Evolutionary conservation across 2,797 vertebrate genomes (phyloP).

Genomic region (Brachyalestes nurse): DNA sequence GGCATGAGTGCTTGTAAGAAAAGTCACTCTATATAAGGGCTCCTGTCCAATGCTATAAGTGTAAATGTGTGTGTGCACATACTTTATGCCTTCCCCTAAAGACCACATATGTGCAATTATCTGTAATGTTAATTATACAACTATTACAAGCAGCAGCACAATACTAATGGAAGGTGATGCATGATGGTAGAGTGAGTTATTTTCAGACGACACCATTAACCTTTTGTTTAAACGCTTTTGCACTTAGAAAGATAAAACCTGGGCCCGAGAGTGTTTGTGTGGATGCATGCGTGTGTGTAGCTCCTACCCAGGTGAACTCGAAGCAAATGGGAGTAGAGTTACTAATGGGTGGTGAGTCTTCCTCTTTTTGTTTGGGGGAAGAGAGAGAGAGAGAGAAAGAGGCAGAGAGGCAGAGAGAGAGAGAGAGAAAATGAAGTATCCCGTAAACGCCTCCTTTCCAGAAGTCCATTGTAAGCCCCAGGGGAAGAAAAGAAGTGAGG

Average conservation of each 20-base stretch:
- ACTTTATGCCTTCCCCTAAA: slow-evolving; percentile 12
- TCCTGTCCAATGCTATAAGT: neutral
- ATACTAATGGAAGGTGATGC: slow-evolving; percentile 49
- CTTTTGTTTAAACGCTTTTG: slow-evolving; percentile 62
- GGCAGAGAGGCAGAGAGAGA: neutral
- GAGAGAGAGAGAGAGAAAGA: neutral
- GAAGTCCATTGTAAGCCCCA: slow-evolving; percentile 65
- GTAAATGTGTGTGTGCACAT: neutral
- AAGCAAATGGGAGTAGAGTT: slow-evolving; percentile 58
- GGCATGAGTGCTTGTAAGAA: neutral
- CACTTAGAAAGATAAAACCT: slow-evolving; percentile 62
- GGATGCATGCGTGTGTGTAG: slow-evolving; percentile 24
- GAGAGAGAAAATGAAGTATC: slow-evolving; percentile 54
- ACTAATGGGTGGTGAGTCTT: slow-evolving; percentile 49
- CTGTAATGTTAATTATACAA: slow-evolving; percentile 36
- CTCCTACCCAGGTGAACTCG: slow-evolving; percentile 55
- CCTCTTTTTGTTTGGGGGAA: slow-evolving; percentile 50
- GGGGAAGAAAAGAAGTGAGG: slow-evolving; percentile 56
- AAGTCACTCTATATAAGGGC: neutral
- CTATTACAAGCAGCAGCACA: slow-evolving; percentile 18
- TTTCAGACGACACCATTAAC: slow-evolving; percentile 61
- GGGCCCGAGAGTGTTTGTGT: slow-evolving; percentile 42
- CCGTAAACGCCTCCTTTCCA: slow-evolving; percentile 62
- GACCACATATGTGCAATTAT: slow-evolving; percentile 26
- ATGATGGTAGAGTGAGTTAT: slow-evolving; percentile 45